Percentiles rank a stretch among this genome's conserved stretches.
Conservation (phyloP, 1,140 invertebrate genomes). For the Drosophila orosa region DNA sequence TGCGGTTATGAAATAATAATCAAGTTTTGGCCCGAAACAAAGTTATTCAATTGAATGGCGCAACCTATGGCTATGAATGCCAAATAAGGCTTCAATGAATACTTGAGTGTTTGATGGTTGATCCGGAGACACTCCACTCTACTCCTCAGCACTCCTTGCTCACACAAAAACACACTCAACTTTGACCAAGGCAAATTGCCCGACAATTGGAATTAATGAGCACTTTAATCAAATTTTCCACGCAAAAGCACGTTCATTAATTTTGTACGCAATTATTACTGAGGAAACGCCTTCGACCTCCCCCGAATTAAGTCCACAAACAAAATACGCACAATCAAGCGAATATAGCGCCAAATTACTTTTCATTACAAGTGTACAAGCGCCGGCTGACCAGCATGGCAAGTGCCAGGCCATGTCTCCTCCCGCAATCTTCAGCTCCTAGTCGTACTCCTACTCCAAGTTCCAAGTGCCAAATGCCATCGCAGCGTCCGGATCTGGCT, state of each 20-base stretch:
- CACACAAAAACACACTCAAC: constrained; percentile 7
- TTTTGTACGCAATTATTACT: constrained; percentile 78
- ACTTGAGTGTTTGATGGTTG: constrained; percentile 47
- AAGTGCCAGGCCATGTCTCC: constrained; percentile 34
- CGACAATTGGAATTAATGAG: constrained; percentile 78
- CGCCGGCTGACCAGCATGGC: constrained; percentile 59
- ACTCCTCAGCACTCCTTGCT: not conserved
- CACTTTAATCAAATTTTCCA: constrained; percentile 77
- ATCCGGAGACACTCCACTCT: not conserved
- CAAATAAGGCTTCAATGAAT: constrained; percentile 58
- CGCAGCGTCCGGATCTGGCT: constrained; percentile 58
- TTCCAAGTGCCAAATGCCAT: constrained; percentile 57
- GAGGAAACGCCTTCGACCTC: constrained; percentile 25
- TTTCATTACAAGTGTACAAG: constrained; percentile 78
- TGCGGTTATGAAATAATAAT: constrained; percentile 38
- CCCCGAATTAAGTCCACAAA: constrained; percentile 59
- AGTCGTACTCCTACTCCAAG: constrained; percentile 11
- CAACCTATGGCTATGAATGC: constrained; percentile 37
- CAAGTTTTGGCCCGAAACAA: constrained; percentile 6
- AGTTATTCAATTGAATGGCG: constrained; percentile 56
- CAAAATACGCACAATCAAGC: constrained; percentile 79
- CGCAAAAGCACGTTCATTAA: constrained; percentile 78
- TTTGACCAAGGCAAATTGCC: constrained; percentile 42
- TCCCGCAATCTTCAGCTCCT: not conserved
- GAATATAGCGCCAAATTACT: constrained; percentile 77